Percentiles rank a stretch among this genome's conserved stretches.
These are phyloP conservation scores for Mystacides longicornis DNA, from an alignment of 2,888 invertebrate genomes.

Conservation along the genomic window DNA sequence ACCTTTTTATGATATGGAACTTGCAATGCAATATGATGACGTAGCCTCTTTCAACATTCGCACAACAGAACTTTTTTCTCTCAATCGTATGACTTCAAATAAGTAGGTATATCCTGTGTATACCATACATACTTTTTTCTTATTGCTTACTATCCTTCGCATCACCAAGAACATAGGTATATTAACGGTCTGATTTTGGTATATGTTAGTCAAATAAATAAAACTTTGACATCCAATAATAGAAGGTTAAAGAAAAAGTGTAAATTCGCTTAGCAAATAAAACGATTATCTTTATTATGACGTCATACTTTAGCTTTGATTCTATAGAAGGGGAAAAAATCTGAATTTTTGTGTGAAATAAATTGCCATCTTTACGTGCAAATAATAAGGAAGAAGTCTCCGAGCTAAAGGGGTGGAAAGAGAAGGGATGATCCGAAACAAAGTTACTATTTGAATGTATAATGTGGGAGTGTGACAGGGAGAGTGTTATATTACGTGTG, in stretches of 20 bases:
- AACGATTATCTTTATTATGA: constrained; percentile 19
- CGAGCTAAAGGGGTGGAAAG: constrained; percentile 17
- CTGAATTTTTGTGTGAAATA: constrained; percentile 17
- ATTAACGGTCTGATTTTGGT: too few species aligned
- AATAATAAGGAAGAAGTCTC: constrained; percentile 21
- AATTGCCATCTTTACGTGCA: constrained; percentile 23
- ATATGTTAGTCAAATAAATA: too few species aligned
- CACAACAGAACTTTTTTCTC: too few species aligned
- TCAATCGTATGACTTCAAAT: too few species aligned
- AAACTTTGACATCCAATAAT: neutral
- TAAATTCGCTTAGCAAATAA: constrained; percentile 14
- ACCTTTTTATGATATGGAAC: too few species aligned
- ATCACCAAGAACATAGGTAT: too few species aligned
- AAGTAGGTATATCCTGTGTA: too few species aligned
- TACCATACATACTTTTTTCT: too few species aligned
- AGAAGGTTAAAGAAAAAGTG: constrained; percentile 6
- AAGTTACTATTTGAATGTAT: constrained; percentile 10
- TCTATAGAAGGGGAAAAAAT: constrained; percentile 6
- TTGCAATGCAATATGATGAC: too few species aligned
- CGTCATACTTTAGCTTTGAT: constrained; percentile 9
- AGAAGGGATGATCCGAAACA: constrained; percentile 17
- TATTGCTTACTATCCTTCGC: too few species aligned
- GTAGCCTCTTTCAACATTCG: too few species aligned
- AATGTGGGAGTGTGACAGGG: constrained; percentile 39
- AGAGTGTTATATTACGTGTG: constrained; percentile 43